Base-by-base conservation (phyloP, 1,140 invertebrate genomes). In the Ruditapes philippinarum region DNA sequence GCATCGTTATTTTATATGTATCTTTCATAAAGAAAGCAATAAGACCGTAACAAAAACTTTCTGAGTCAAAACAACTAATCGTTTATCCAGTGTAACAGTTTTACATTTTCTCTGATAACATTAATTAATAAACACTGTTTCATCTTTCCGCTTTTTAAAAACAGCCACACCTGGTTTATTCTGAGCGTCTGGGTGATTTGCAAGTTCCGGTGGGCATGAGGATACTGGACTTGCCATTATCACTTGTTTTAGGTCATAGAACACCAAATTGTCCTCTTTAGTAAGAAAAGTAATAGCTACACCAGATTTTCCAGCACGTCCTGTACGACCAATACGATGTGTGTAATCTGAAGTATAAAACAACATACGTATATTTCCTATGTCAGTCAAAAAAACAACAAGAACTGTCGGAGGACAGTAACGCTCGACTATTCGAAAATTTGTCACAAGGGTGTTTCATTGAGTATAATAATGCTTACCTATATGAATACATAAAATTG, bases 251-350 rank as follows among this genome's bases (percentile, higher is more conserved):
- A 99, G 96, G 96, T 99, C 99, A 95, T 99, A 99, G 96, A 99
- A 99, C 19, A 99, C 96, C 45, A 97, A 97, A 68, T 98, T 98
- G 95, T 99, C 99, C 95, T 99, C 99, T 89, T 99, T 99, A 1
- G 99, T 99, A 45, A 99, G 97, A 95, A 99, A 99, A 0, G 98
- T 98, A 90, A 99, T 98, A 17, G 99, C 99, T 89, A 98, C 97
- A 96, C 99, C 99, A 94, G 97, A 98, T 95, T 99, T 99, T 49
- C 99, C 99, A 22, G 99, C 99, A 96, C 99, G 98, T 94, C 99
- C 99, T 0, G 99, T 99, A 96, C 99, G 97, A 95, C 99, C 99
- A 95, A 99, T 99, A 97, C 99, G 97, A 98, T 99, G 99, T 0
- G 99, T 99, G 94, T 99, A 99, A 97, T 99, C 99, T 98, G 95